Conservation (phyloP, 2,113 vertebrate genomes). For the Numida meleagris region DNA sequence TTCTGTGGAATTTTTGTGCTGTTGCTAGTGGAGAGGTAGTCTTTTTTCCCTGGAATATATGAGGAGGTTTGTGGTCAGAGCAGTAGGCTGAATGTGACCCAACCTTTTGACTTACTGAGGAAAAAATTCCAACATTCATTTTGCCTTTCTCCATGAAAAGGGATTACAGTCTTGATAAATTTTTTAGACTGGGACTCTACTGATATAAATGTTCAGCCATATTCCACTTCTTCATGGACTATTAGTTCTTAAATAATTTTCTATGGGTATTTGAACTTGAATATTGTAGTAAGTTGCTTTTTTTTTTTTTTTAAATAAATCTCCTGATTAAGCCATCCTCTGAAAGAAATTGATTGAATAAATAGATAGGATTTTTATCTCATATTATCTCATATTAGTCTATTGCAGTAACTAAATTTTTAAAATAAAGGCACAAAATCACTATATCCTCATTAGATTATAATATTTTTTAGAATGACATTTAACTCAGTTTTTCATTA, state of each 20-base stretch:
- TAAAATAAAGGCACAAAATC: neutral
- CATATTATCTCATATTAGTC: neutral
- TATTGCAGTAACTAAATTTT: conserved; percentile 24
- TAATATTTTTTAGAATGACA: conserved; percentile 31
- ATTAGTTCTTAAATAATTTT: neutral
- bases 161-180: neutral
- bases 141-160: neutral
- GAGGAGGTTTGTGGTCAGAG: neutral
- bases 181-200: neutral
- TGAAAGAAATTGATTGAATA: neutral
- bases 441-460: conserved; percentile 8
- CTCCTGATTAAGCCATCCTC: neutral
- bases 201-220: neutral
- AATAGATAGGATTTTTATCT: neutral
- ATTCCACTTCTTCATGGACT: neutral
- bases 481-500: conserved; percentile 45
- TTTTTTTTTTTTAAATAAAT: neutral
- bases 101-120: neutral
- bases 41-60: neutral
- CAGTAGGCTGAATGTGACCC: neutral
- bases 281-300: neutral
- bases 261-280: neutral
- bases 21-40: neutral
- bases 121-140: neutral
- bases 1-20: neutral